Conservation (phyloP, 2,888 invertebrate species). For the Odontomyia ornata region DNA sequence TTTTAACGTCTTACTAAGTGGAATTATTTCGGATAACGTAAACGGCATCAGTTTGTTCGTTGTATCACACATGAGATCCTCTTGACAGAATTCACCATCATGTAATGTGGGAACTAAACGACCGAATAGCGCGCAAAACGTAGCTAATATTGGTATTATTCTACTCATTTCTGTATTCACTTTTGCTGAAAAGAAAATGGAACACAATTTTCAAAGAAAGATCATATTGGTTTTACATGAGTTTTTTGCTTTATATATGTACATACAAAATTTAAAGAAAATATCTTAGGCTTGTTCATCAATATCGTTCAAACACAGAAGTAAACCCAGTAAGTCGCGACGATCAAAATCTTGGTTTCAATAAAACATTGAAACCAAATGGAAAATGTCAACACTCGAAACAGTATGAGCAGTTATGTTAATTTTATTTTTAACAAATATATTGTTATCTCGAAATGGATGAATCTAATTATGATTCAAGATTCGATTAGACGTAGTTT, state of each 20-base stretch:
- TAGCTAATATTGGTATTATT: constrained; percentile 80
- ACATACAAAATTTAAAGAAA: not conserved
- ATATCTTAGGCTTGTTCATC: too few species aligned
- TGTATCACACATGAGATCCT: constrained; percentile 58
- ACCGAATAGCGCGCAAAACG: constrained; percentile 85
- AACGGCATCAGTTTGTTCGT: constrained; percentile 68
- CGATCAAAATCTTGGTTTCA: too few species aligned
- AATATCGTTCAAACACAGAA: too few species aligned
- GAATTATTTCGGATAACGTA: constrained; percentile 76
- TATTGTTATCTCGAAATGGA: too few species aligned
- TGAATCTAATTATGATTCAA: too few species aligned
- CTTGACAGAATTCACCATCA: constrained; percentile 82
- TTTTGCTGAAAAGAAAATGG: constrained; percentile 60
- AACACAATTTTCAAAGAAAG: too few species aligned
- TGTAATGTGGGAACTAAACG: constrained; percentile 83
- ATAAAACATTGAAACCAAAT: too few species aligned
- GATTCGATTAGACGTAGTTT: too few species aligned
- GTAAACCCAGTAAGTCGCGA: too few species aligned
- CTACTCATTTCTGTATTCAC: constrained; percentile 70
- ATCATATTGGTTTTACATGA: not conserved
- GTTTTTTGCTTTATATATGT: not conserved
- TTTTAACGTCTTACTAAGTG: constrained; percentile 76
- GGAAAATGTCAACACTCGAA: too few species aligned
- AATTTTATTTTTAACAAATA: too few species aligned
- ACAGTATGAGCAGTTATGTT: too few species aligned